Evolutionary conservation across 2,797 vertebrate genomes (phyloP).

Genomic region (Pantherophis alleghaniensis): DNA sequence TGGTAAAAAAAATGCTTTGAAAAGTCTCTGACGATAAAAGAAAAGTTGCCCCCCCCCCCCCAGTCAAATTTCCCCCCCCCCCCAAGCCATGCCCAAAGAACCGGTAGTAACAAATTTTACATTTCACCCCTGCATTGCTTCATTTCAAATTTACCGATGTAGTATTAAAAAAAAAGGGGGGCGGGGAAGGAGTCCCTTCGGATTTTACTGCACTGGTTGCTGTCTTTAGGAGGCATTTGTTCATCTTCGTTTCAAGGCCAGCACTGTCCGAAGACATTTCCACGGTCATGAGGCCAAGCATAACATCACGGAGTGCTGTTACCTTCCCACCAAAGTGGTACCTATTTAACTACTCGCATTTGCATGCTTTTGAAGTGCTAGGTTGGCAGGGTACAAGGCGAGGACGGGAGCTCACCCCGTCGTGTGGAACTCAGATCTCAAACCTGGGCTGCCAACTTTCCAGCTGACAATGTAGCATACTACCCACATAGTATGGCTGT

Average conservation of each 20-base stretch:
- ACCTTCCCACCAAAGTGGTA: neutral
- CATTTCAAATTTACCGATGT: neutral
- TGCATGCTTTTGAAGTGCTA: neutral
- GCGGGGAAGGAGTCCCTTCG: neutral
- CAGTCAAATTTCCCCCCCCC: too few relatives aligned
- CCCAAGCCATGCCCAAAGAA: too few relatives aligned
- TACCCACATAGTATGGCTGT: too few relatives aligned
- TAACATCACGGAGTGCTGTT: neutral
- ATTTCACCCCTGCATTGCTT: too few relatives aligned
- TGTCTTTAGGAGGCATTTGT: neutral
- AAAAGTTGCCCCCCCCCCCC: fast-evolving
- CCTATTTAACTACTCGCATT: neutral
- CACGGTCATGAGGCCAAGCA: neutral
- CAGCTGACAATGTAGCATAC: too few relatives aligned
- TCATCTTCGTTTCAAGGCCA: neutral
- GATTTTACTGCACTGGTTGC: neutral
- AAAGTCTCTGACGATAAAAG: too few relatives aligned
- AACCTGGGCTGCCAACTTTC: neutral
- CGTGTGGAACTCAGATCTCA: neutral
- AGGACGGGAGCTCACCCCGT: neutral
- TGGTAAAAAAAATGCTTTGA: too few relatives aligned
- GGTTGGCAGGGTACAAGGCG: neutral
- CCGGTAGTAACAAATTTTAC: too few relatives aligned
- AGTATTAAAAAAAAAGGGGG: neutral
- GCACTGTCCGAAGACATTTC: neutral